These are phyloP conservation scores for Alloplasta piceator DNA, from an alignment of 2,888 invertebrate genomes.

Conservation along the genomic window DNA sequence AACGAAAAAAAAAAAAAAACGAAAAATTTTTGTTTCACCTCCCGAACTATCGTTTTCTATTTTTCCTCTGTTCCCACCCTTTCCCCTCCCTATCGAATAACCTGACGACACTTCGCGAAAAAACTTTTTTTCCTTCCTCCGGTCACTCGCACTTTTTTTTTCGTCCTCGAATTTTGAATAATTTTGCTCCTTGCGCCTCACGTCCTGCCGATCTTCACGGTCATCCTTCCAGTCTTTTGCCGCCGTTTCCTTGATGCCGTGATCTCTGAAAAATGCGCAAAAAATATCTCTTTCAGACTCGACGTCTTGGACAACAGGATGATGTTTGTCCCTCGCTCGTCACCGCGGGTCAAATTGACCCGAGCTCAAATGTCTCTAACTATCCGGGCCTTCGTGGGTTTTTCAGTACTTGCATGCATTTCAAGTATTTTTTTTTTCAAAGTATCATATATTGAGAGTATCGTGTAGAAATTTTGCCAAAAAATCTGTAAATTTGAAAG, in stretches of 20 bases:
- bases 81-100: constrained; percentile 10
- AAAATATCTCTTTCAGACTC: constrained; percentile 14
- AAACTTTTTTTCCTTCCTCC: constrained; percentile 6
- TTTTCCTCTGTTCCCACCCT: constrained; percentile 1
- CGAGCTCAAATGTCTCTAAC: too few species aligned
- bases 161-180: constrained; percentile 18
- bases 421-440: too few species aligned
- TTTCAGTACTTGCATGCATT: too few species aligned
- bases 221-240: constrained; percentile 34
- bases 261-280: constrained; percentile 34
- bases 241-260: constrained; percentile 59
- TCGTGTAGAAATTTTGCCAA: too few species aligned
- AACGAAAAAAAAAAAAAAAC: constrained; percentile 15
- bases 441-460: too few species aligned
- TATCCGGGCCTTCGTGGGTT: too few species aligned
- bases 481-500: too few species aligned
- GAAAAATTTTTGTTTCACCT: too few species aligned
- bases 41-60: background rate
- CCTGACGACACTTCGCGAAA: constrained; percentile 38
- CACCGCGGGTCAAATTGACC: too few species aligned
- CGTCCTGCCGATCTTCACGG: constrained; percentile 33
- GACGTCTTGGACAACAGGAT: background rate
- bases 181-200: constrained; percentile 26
- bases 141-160: constrained; percentile 48
- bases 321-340: too few species aligned